phyloP scores from a whole-genome alignment of 23 tunicate species.

The Trididemnum nubilum region DNA sequence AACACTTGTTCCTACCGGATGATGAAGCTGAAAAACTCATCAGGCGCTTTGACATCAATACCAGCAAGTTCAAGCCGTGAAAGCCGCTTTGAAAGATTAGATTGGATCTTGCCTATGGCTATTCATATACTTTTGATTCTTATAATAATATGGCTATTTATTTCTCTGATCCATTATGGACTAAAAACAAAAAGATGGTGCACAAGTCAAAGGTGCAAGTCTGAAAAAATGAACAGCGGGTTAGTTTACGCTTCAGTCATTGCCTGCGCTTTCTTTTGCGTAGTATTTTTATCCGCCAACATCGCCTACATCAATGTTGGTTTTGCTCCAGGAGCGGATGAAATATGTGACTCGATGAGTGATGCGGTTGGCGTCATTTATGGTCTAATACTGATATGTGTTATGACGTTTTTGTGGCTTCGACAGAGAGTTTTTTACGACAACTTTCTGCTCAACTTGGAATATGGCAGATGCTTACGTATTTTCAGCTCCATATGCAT shows the following conservation, averaged over 20 bases:
- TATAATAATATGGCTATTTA: not conserved
- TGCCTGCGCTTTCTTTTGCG: not conserved
- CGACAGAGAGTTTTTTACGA: slow-evolving; percentile 27
- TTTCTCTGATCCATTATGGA: slow-evolving; percentile 8
- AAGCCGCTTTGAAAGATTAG: not conserved
- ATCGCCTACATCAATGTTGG: not conserved
- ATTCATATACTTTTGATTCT: not conserved
- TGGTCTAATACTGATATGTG: not conserved
- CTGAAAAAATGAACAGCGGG: not conserved
- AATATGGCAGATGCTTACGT: not conserved
- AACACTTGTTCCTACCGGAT: no score
- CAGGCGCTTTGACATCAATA: no score
- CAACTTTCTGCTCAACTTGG: slow-evolving; percentile 11
- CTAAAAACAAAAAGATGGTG: not conserved
- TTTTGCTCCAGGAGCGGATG: not conserved
- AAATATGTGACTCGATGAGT: not conserved
- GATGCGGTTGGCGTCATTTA: not conserved
- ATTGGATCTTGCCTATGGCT: not conserved
- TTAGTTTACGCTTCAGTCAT: not conserved
- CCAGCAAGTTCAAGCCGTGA: no score
- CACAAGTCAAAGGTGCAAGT: no score
- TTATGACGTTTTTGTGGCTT: slow-evolving; percentile 8
- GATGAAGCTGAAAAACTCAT: no score
- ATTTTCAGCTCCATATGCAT: not conserved
- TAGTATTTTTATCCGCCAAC: not conserved